phyloP scores from a whole-genome alignment of 1,140 invertebrate genomes.

The Lordiphosa mommai region DNA sequence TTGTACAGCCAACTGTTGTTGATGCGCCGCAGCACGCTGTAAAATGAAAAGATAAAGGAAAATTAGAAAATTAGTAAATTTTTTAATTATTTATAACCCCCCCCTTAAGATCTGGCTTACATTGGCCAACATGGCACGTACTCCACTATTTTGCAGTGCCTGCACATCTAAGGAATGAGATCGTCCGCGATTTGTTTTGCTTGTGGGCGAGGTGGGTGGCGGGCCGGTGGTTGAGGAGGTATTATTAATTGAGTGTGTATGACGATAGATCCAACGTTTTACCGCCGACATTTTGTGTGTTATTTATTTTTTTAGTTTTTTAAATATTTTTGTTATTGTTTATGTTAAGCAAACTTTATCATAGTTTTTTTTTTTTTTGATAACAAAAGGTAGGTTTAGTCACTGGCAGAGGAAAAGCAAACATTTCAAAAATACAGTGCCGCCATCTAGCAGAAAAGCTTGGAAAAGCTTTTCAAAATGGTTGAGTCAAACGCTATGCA shows the following conservation, averaged over 20 bases:
- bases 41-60: constrained; percentile 81
- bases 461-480: no score
- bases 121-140: constrained; percentile 80
- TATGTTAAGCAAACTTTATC: constrained; percentile 8
- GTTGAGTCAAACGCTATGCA: no score
- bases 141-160: constrained; percentile 85
- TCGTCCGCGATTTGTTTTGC: constrained; percentile 79
- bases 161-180: constrained; percentile 89
- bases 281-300: constrained; percentile 82
- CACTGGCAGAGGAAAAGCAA: not conserved
- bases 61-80: not conserved
- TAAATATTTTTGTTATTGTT: not conserved
- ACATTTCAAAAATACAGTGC: no score
- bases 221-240: constrained; percentile 73
- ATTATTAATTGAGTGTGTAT: constrained; percentile 80
- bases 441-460: no score
- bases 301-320: constrained; percentile 2
- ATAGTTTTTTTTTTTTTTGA: not conserved
- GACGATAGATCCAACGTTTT: constrained; percentile 82
- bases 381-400: not conserved
- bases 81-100: no score
- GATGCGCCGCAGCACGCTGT: constrained; percentile 85
- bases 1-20: constrained; percentile 82
- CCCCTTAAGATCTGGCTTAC: constrained; percentile 28
- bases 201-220: constrained; percentile 56